Conservation (phyloP, 2,797 vertebrate species). For the Sparidentex hasta region DNA sequence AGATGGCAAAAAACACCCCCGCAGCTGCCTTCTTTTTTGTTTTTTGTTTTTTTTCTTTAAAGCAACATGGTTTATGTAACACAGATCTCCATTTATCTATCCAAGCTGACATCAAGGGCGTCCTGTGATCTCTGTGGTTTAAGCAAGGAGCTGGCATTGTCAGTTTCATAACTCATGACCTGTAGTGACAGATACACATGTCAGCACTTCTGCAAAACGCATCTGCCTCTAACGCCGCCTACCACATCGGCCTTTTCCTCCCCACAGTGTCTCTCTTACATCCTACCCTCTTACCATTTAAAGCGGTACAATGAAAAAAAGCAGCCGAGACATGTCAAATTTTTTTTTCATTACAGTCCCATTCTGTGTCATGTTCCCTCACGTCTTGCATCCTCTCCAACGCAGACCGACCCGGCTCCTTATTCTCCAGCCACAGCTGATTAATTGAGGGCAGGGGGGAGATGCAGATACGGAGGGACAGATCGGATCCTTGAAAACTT, state of each 20-base stretch:
- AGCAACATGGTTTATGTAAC: slow-evolving; percentile 57
- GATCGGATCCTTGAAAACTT: slow-evolving; percentile 74
- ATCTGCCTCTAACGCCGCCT: slow-evolving; percentile 51
- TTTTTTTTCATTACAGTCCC: slow-evolving; percentile 21
- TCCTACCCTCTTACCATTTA: slow-evolving; percentile 24
- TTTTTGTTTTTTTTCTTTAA: slow-evolving; percentile 1
- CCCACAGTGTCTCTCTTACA: not conserved
- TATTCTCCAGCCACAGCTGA: slow-evolving; percentile 56
- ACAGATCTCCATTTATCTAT: slow-evolving; percentile 63
- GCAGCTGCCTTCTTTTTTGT: slow-evolving; percentile 20
- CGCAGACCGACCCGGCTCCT: slow-evolving; percentile 31
- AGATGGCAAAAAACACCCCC: slow-evolving; percentile 22
- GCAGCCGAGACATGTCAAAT: slow-evolving; percentile 28
- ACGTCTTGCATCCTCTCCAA: slow-evolving; percentile 33
- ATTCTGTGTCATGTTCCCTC: slow-evolving; percentile 41
- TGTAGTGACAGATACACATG: slow-evolving; percentile 73
- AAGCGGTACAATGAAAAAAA: slow-evolving; percentile 21
- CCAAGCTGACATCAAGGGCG: slow-evolving; percentile 72
- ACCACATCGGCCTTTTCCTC: slow-evolving; percentile 29
- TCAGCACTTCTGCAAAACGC: slow-evolving; percentile 75
- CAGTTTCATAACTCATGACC: slow-evolving; percentile 69
- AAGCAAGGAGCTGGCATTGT: slow-evolving; percentile 62
- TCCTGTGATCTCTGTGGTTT: slow-evolving; percentile 56
- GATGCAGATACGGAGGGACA: slow-evolving; percentile 72
- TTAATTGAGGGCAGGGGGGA: slow-evolving; percentile 63